Conservation (phyloP, 2,888 invertebrate species). For the Diploptera punctata region DNA sequence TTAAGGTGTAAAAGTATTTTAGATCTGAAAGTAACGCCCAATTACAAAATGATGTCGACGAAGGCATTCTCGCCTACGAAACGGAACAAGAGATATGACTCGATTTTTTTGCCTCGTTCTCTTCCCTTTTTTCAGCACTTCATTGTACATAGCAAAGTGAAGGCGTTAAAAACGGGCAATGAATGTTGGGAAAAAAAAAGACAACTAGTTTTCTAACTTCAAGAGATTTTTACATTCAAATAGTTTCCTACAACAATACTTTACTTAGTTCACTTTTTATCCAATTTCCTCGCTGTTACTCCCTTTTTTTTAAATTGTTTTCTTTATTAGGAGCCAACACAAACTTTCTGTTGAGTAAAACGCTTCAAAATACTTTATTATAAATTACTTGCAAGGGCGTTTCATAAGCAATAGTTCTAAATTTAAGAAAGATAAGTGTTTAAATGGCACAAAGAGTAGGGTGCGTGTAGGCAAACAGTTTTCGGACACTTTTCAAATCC, state of each 20-base stretch:
- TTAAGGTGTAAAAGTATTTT: not conserved
- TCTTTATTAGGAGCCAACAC: no score
- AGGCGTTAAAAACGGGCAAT: not conserved
- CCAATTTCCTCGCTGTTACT: not conserved
- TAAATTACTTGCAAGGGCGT: no score
- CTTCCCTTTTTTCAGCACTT: constrained; percentile 14
- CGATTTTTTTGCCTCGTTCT: not conserved
- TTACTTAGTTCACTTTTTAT: not conserved
- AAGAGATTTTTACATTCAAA: not conserved
- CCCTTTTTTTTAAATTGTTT: not conserved
- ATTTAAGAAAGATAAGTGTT: no score
- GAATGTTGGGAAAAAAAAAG: not conserved
- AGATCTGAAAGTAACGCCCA: constrained; percentile 16
- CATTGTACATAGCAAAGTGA: constrained; percentile 5
- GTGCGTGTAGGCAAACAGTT: no score
- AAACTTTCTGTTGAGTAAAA: no score
- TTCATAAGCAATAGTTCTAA: no score
- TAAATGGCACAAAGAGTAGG: no score
- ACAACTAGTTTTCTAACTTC: not conserved
- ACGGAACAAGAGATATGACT: not conserved
- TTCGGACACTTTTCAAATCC: no score
- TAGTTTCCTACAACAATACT: not conserved
- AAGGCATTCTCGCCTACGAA: not conserved
- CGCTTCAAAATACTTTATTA: no score
- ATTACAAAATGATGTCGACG: not conserved